Evolutionary conservation across 2,888 invertebrate genomes (phyloP).

Genomic region (Sminthurides aquaticus): DNA sequence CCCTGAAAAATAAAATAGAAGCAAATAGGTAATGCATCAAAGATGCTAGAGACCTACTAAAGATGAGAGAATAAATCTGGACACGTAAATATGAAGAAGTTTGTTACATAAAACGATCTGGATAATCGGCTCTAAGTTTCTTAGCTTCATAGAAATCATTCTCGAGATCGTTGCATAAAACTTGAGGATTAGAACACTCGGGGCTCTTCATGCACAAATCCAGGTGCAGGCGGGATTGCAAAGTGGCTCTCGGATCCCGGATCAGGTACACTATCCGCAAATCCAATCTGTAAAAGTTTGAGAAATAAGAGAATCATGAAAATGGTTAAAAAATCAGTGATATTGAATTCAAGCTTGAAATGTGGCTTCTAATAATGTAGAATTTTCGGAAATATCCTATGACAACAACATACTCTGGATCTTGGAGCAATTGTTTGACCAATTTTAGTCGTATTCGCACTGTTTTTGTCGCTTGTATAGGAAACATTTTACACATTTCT

Average conservation of each 20-base stretch:
- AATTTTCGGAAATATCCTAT: neutral
- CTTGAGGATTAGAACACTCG: conserved; percentile 70
- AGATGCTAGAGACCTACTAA: neutral
- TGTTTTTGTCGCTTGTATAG: conserved; percentile 81
- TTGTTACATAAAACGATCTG: conserved; percentile 63
- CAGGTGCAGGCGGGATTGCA: conserved; percentile 76
- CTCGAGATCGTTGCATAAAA: conserved; percentile 73
- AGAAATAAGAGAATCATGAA: too few relatives aligned
- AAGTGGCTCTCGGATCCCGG: conserved; percentile 76
- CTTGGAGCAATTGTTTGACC: conserved; percentile 63
- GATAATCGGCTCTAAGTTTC: conserved; percentile 59
- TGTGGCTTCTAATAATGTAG: too few relatives aligned
- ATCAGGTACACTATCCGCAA: conserved; percentile 69
- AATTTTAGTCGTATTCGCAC: conserved; percentile 68
- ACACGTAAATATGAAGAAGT: neutral
- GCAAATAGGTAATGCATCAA: too few relatives aligned
- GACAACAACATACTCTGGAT: conserved; percentile 60
- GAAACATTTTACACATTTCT: conserved; percentile 72
- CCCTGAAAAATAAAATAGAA: conserved; percentile 61
- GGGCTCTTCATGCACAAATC: conserved; percentile 68
- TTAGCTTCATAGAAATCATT: conserved; percentile 71
- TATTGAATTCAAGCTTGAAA: neutral
- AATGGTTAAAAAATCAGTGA: too few relatives aligned
- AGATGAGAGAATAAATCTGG: neutral
- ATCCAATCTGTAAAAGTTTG: conserved; percentile 59